Evolutionary conservation across 2,888 invertebrate genomes (phyloP), one percentile per base, ranked within the genome.

Genomic region (Platyscelio sp.): DNA sequence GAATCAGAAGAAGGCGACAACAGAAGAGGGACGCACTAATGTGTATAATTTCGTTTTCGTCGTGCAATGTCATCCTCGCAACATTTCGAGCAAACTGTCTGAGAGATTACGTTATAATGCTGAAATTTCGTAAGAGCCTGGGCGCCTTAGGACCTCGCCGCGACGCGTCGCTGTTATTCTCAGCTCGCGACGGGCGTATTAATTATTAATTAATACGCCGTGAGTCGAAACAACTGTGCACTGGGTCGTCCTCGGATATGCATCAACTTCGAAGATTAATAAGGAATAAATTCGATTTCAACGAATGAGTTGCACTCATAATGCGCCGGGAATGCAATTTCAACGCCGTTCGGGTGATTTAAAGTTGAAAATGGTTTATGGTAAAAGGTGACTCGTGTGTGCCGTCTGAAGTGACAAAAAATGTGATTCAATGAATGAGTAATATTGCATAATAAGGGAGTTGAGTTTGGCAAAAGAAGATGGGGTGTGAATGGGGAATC

Each of bases 21-120:
- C 22, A 56, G 46, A 76, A 76, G 82, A 72, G 70, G 49, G 60
- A 15, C 67, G 67, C 72, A 72, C 75, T 86, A 86, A 86, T 82
- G 75, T 82, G 79, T 79, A 49, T 85, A 85, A 85, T 82, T 82
- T 85, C 72, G 82, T 82, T 82, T 81, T 75, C 81, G 46, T 71
- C 79, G 67, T 58, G 76, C 79, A 74, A 74, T 71, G 82, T 85
- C 82, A 65, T 85, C 85, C 78, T 77, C 61, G 81, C 68, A 60
- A 58, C 76, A 67, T 67, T 80, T 75, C 78, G 46, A 68, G 75
- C 68, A 75, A 78, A 85, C 74, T 78, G 67, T 51, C 60, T 67
- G 76, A 78, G 78, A 85, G 78, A 85, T 85, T 81, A 85, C 65
- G 70, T 81, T 81, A 54, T 81, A 78, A 78, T 68, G 58, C 56